Conservation (phyloP, 1,140 invertebrate genomes). For the Prorops nasuta region DNA sequence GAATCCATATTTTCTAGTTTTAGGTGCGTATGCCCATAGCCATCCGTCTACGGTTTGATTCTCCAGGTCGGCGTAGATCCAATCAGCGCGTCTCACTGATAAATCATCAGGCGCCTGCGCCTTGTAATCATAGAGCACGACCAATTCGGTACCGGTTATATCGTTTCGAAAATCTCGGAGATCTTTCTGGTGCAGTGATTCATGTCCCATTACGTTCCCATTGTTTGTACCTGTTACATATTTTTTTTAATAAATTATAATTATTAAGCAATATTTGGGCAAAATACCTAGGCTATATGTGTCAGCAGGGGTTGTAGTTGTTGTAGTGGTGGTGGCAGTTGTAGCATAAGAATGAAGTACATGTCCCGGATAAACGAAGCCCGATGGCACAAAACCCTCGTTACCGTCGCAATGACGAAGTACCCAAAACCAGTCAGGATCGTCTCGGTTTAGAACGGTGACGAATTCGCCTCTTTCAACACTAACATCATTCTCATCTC, state of each 20-base stretch:
- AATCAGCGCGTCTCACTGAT: slow-evolving; percentile 84
- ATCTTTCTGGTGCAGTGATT: slow-evolving; percentile 50
- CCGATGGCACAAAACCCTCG: slow-evolving; percentile 93
- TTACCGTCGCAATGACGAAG: slow-evolving; percentile 81
- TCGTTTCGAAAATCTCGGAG: slow-evolving; percentile 51
- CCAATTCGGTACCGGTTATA: slow-evolving; percentile 78
- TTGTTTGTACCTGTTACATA: slow-evolving; percentile 36
- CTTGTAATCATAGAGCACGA: slow-evolving; percentile 94
- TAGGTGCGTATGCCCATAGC: slow-evolving; percentile 93
- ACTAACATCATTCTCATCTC: slow-evolving; percentile 92
- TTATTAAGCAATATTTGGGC: no score
- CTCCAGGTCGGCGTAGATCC: slow-evolving; percentile 90
- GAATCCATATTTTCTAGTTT: slow-evolving; percentile 89
- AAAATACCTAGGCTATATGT: slow-evolving; percentile 47
- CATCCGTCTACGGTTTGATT: slow-evolving; percentile 93
- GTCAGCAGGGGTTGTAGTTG: slow-evolving; percentile 39
- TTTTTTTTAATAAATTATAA: slow-evolving; percentile 1
- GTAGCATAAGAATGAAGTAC: slow-evolving; percentile 51
- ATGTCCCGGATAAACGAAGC: slow-evolving; percentile 85
- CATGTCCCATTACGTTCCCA: slow-evolving; percentile 32
- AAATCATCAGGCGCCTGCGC: slow-evolving; percentile 90
- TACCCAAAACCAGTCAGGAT: slow-evolving; percentile 96
- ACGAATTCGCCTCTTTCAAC: slow-evolving; percentile 93
- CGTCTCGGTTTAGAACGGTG: slow-evolving; percentile 89
- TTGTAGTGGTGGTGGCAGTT: slow-evolving; percentile 42